phyloP scores from a whole-genome alignment of 2,113 vertebrate genomes.

The Isichthys henryi region DNA sequence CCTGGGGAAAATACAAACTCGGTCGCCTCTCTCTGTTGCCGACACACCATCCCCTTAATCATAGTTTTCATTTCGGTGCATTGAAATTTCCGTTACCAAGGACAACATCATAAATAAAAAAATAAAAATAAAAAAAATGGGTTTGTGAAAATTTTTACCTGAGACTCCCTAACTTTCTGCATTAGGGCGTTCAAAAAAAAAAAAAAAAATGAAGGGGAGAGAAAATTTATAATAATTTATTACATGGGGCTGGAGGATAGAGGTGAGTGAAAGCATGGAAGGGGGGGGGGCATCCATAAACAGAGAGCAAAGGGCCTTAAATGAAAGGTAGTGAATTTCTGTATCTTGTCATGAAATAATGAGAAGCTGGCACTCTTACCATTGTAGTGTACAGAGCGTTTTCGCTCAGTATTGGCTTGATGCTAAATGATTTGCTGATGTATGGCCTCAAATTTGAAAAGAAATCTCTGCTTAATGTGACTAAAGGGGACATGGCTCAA shows the following conservation, averaged over 20 bases:
- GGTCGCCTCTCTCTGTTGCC: slow-evolving; percentile 73
- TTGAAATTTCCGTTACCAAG: slow-evolving; percentile 95
- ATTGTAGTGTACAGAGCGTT: slow-evolving; percentile 67
- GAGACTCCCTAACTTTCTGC: slow-evolving; percentile 76
- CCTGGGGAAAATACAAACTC: slow-evolving; percentile 74
- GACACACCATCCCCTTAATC: slow-evolving; percentile 81
- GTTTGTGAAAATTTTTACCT: slow-evolving; percentile 86
- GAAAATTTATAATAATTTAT: slow-evolving; percentile 96
- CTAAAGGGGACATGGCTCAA: slow-evolving; percentile 70
- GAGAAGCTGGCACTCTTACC: slow-evolving; percentile 80
- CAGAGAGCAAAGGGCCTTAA: slow-evolving; percentile 67
- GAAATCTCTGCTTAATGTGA: slow-evolving; percentile 79
- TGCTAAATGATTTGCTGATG: slow-evolving; percentile 73
- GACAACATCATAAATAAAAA: slow-evolving; percentile 91
- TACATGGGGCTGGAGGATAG: slow-evolving; percentile 62
- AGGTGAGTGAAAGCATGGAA: slow-evolving; percentile 80
- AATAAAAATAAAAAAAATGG: slow-evolving; percentile 54
- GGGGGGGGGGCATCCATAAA: slow-evolving; percentile 69
- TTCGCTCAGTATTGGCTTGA: slow-evolving; percentile 67
- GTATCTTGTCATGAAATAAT: slow-evolving; percentile 81
- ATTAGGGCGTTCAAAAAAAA: slow-evolving; percentile 58
- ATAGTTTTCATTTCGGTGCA: slow-evolving; percentile 96
- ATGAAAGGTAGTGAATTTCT: slow-evolving; percentile 88
- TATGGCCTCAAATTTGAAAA: slow-evolving; percentile 69
- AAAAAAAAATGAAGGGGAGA: slow-evolving; percentile 62